Evolutionary conservation across 1,140 invertebrate genomes (phyloP), one percentile per base, ranked within the genome.

Genomic region (Lethrus apterus): DNA sequence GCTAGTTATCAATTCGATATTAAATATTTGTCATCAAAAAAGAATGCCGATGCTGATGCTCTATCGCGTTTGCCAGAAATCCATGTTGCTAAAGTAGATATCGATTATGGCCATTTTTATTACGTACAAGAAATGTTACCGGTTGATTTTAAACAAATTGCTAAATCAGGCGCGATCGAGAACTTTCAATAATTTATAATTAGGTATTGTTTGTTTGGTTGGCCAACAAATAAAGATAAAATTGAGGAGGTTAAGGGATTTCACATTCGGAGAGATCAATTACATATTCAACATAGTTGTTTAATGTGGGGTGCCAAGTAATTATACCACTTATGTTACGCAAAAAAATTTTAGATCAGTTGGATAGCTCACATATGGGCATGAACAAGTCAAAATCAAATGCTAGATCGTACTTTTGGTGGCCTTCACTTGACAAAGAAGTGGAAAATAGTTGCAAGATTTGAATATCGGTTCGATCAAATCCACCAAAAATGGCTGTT

Each of bases 331-430:
- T 15, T 14, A 33, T 14, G 17, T 15, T 33, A 14, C 10, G 32
- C 3, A 13, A 33, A 33, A 11, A 33, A 33, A 33, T 33, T 33
- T 33, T 33, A 7, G n/a, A 33, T 15, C 11, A 33, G 1, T 14
- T 33, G 11, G 8, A 15, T 33, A 46, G 50, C 5, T 46, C 38
- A 2, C 61, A 63, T 29, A 44, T 54, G 20, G 62, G 60, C 8
- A 49, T 63, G 0, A 53, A 56, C 8, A 49, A 51, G 47, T 62
- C 57, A 40, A 65, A 65, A 40, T 44, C 55, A 26, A 30, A 61
- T 3, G 63, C 63, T 1, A 41, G 54, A 20, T 57, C 55, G 9
- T 54, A 55, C 24, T 47, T 56, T 2, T 56, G 54, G 50, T 59
- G 52, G 50, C 48, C 50, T 1, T 36, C 17, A 23, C 49, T 59